These are phyloP conservation scores for Drusus annulatus DNA, from an alignment of 1,140 invertebrate genomes.

Conservation along the genomic window DNA sequence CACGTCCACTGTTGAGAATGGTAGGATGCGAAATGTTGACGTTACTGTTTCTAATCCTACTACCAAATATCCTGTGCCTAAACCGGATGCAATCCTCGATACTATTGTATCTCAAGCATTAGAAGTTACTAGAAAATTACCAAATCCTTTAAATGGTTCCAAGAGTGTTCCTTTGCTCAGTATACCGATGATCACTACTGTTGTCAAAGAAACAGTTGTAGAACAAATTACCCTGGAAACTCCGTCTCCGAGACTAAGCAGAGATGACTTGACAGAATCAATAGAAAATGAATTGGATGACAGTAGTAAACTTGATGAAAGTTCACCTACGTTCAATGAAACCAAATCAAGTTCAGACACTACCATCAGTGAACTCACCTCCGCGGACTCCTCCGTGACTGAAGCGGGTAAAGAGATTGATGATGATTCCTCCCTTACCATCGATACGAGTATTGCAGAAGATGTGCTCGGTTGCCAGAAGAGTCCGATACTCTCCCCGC, in stretches of 20 bases:
- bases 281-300: slow-evolving; percentile 43
- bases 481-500: slow-evolving; percentile 81
- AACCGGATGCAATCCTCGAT: slow-evolving; percentile 33
- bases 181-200: slow-evolving; percentile 15
- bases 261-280: slow-evolving; percentile 41
- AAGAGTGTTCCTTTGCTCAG: not conserved
- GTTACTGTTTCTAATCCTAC: slow-evolving; percentile 27
- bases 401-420: slow-evolving; percentile 69
- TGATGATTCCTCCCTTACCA: slow-evolving; percentile 68
- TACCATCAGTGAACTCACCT: slow-evolving; percentile 51
- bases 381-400: slow-evolving; percentile 68
- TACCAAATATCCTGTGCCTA: slow-evolving; percentile 41
- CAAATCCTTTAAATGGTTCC: not conserved
- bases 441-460: slow-evolving; percentile 65
- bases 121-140: slow-evolving; percentile 4
- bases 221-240: not conserved
- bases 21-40: slow-evolving; percentile 27
- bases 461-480: slow-evolving; percentile 61
- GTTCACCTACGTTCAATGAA: slow-evolving; percentile 38
- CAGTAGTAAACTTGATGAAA: slow-evolving; percentile 35
- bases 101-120: slow-evolving; percentile 29
- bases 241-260: slow-evolving; percentile 10
- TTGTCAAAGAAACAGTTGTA: not conserved
- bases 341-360: slow-evolving; percentile 49
- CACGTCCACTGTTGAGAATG: slow-evolving; percentile 9